phyloP scores from a whole-genome alignment of 2,888 invertebrate genomes.

The Agrochola circellaris region DNA sequence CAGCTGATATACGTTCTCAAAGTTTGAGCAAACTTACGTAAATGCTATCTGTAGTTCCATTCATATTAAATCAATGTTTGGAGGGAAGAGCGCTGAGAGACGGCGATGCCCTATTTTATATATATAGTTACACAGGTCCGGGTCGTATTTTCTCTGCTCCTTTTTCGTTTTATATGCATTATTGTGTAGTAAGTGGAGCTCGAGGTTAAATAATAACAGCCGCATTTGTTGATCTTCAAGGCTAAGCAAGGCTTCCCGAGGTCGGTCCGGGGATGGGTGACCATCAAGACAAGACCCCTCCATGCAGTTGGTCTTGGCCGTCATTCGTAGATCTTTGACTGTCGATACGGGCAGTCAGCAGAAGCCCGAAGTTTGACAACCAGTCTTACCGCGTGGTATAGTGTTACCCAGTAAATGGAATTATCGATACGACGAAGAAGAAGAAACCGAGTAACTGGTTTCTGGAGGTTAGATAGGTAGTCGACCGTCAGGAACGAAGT shows the following conservation, averaged over 20 bases:
- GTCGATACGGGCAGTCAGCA: neutral
- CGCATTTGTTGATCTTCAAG: neutral
- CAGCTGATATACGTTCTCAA: neutral
- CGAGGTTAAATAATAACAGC: neutral
- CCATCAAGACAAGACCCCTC: neutral
- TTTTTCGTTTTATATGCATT: constrained; percentile 4
- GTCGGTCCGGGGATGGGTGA: neutral
- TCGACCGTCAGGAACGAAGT: too few relatives aligned
- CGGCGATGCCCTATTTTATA: constrained; percentile 17
- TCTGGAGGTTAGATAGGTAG: too few relatives aligned
- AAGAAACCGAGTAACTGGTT: too few relatives aligned
- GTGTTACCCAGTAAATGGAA: neutral
- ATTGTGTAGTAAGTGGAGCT: neutral
- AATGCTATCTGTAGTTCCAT: constrained; percentile 25
- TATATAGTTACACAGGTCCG: neutral
- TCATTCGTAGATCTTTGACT: neutral
- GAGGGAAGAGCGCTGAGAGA: neutral
- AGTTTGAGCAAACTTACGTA: constrained; percentile 32
- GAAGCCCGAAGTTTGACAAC: neutral
- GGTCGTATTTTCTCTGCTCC: neutral
- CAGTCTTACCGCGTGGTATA: neutral
- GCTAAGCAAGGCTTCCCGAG: neutral
- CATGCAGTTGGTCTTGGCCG: neutral
- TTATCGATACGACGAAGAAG: too few relatives aligned
- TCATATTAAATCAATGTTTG: constrained; percentile 55